A percentile compares a stretch with the other conserved stretches of the same genome.
Evolutionary conservation across 2,113 vertebrate species (phyloP).

Genomic region (Cephalophus harveyi): DNA sequence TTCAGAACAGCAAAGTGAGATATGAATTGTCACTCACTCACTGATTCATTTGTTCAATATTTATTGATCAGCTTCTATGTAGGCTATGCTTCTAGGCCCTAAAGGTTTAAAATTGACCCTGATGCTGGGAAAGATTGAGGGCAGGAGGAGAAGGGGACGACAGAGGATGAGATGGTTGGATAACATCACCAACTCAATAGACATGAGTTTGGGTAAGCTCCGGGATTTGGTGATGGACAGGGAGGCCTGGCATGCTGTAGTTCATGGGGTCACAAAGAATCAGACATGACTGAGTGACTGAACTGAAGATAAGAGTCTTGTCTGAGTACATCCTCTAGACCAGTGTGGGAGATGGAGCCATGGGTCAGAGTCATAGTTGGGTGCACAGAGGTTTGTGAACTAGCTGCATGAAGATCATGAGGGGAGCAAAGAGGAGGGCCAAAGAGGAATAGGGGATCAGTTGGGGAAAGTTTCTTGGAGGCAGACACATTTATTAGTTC

Average conservation of each 20-base stretch:
- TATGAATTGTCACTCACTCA: rapidly evolving
- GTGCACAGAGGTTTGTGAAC: neutral
- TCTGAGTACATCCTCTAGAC: neutral
- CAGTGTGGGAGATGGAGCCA: neutral
- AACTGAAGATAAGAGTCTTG: neutral
- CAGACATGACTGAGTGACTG: neutral
- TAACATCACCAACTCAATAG: neutral
- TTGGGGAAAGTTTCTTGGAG: neutral
- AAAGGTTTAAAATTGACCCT: neutral
- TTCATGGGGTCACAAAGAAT: neutral
- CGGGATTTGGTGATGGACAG: neutral
- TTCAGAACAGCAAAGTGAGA: neutral
- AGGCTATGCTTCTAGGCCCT: neutral
- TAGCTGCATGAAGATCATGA: neutral
- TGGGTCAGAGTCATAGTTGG: neutral
- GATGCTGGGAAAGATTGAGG: neutral
- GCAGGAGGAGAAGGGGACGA: neutral
- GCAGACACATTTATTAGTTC: neutral
- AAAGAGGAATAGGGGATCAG: neutral
- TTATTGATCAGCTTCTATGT: neutral
- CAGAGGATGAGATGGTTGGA: neutral
- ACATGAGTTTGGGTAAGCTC: neutral
- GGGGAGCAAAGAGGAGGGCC: neutral
- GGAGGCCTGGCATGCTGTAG: neutral
- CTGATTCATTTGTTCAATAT: neutral